Evolutionary conservation across 2,113 vertebrate species (phyloP), one percentile per base, ranked within the genome.

Genomic region (Elachura formosa): DNA sequence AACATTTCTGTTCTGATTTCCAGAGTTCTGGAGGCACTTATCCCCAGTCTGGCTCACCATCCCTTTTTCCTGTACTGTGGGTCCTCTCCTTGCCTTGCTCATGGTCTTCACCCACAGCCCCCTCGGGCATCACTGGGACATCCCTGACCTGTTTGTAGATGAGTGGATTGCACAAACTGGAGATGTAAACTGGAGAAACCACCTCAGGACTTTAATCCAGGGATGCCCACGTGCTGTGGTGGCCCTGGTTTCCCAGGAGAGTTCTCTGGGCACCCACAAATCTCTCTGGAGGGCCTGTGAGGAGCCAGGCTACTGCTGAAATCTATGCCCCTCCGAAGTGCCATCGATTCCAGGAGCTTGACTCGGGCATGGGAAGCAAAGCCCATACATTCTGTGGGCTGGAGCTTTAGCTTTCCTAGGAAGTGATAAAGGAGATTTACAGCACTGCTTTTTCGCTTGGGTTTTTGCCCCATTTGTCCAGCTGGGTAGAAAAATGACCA

Each of bases 401-500:
- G 89, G 20, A 95, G 89, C 78, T 83, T 91, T 79, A 55, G 75
- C 85, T 96, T 88, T 93, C 92, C 20, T 25, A 77, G 75, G 9
- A 38, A 52, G 92, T 69, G 79, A 92, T 93, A 94, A 93, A 96
- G 43, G 19, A 94, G 88, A 96, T 95, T 87, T 94, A 83, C 71
- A 63, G 71, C 87, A 59, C 31, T 83, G 81, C 77, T 95, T 96
- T 93, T 89, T 80, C 87, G 91, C 71, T 46, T 93, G 94, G 84
- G 59, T 83, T 95, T 95, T 93, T 94, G 73, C 78, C 84, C 91
- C 38, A n/a, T 95, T 95, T 95, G 78, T 95, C 91, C 95, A 95
- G 58, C 75, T 61, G 55, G 63, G 55, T 62, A 88, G 72, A 97
- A 96, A 80, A 96, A 97, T 71, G 59, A 80, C 84, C 87, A 62